phyloP scores from a whole-genome alignment of 2,888 invertebrate genomes.

The Neoitamus cyanurus region DNA sequence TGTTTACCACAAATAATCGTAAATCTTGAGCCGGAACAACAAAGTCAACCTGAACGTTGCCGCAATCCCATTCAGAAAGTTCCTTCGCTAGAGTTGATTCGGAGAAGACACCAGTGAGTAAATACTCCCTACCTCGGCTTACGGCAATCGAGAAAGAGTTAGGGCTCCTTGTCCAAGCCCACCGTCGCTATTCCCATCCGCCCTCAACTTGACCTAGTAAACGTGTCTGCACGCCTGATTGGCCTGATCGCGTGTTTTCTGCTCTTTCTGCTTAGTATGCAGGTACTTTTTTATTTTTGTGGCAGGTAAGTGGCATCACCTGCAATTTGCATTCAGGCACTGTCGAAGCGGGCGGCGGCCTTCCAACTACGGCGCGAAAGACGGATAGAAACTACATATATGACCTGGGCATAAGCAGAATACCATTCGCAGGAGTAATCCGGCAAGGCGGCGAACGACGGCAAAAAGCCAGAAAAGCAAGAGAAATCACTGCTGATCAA shows the following conservation, averaged over 20 bases:
- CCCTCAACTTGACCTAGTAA: conserved; percentile 41
- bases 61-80: not conserved
- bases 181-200: not conserved
- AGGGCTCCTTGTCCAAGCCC: not conserved
- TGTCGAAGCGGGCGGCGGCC: not conserved
- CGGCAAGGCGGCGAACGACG: not conserved
- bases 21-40: not conserved
- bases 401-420: not conserved
- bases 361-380: not conserved
- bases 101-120: not conserved
- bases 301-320: not conserved
- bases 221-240: conserved; percentile 22
- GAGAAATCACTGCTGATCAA: not conserved
- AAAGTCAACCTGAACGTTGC: not conserved
- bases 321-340: not conserved
- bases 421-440: not conserved
- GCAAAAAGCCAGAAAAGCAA: not conserved
- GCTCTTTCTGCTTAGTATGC: conserved; percentile 10
- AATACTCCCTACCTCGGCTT: not conserved
- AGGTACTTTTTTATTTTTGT: conserved; percentile 11
- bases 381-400: not conserved
- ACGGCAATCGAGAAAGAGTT: no score
- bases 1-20: not conserved
- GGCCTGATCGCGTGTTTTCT: conserved; percentile 9
- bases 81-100: not conserved